Base-by-base conservation (phyloP, 2,888 invertebrate species). In the Pheosia gnoma region DNA sequence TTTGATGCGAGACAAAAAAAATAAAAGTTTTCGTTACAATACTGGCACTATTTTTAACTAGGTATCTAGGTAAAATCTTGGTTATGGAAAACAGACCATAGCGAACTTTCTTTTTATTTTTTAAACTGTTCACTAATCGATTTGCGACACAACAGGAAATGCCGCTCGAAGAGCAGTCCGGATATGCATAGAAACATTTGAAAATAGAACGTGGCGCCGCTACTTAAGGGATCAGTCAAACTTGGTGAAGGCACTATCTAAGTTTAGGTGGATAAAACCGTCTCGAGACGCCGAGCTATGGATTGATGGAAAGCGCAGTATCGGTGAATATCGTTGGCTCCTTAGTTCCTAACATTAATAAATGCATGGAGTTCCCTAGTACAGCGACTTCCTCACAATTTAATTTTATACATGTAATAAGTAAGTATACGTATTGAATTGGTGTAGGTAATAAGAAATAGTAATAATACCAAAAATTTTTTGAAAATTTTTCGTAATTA, bases 211-310 rank as follows among this genome's bases (percentile, higher is more conserved):
- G 77, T 72, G 72, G 70, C 71, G 75, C 76, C 79, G 82, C 82
- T 82, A 81, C 79, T 81, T 82, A 80, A 75, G 82, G 81, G 86
- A 89, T 88, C 87, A 87, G 88, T 89, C 87, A 85, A 88, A 90
- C 85, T 90, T 89, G 83, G 86, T 88, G 84, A 89, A 89, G 88
- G 88, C 86, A 86, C 87, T 87, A 88, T 87, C 87, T 86, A 88
- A 87, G 86, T 88, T 88, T 85, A 84, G 82, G 53, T 37, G 37
- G 37, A 53, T 53, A 53, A 11, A 37, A 37, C 37, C 37, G 53
- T 53, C 53, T 53, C 53, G 25, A 51, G 51, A 25, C 51, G 51
- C 25, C 51, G 51, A 36, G 9, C 53, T 53, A n/a, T 8, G 37
- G 53, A 53, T 52, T 11, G 37, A 3, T 37, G 11, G 37, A 37